A percentile compares a stretch with the other conserved stretches of the same genome.
Conservation (phyloP, 2,113 vertebrate species). For the Recurvirostra avosetta region DNA sequence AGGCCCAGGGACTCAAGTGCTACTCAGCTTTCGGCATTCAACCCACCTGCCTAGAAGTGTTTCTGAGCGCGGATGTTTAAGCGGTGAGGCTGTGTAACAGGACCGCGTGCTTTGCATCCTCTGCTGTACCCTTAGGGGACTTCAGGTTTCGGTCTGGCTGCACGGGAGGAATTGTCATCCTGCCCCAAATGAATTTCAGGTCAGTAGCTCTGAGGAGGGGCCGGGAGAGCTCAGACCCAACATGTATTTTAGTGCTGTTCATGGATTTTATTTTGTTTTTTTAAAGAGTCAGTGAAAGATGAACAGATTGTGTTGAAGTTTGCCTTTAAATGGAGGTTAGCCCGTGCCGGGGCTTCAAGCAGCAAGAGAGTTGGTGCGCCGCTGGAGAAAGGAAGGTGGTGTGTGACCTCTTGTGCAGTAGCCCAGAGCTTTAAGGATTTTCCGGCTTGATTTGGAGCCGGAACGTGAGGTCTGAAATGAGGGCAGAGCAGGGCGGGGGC, state of each 20-base stretch:
- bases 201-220: background rate
- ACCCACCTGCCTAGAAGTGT: background rate
- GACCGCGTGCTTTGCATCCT: accelerated
- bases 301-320: background rate
- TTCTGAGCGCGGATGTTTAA: background rate
- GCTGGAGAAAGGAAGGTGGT: background rate
- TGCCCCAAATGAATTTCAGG: background rate
- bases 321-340: background rate
- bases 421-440: background rate
- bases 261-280: accelerated
- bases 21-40: background rate
- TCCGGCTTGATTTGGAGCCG: background rate
- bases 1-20: background rate
- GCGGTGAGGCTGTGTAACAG: background rate
- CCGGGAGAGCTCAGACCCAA: background rate
- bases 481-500: background rate
- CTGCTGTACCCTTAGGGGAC: background rate
- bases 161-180: accelerated
- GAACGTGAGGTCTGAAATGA: background rate
- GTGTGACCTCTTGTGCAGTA: background rate
- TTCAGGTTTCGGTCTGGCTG: background rate
- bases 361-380: background rate
- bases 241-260: background rate
- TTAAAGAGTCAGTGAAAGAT: background rate
- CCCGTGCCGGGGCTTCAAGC: background rate